Percentiles rank a stretch among this genome's conserved stretches.
Conservation (phyloP, 2,113 vertebrate genomes). For the Lepisosteus oculatus region DNA sequence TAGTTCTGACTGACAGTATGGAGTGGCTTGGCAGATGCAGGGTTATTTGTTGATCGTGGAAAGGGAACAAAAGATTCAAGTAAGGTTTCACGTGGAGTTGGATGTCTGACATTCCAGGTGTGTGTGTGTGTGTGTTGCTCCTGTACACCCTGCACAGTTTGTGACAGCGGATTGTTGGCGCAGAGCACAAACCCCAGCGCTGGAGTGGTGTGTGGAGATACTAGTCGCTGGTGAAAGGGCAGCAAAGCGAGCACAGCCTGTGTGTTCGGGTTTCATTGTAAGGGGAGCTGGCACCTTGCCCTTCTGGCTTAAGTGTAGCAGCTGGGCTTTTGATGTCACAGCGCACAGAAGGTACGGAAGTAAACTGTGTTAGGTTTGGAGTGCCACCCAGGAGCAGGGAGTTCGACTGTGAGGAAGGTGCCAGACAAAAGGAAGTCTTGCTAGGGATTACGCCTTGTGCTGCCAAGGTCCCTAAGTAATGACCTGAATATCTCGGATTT, state of each 20-base stretch:
- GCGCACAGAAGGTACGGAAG: not conserved
- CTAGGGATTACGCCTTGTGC: too few species aligned
- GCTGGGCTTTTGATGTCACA: not conserved
- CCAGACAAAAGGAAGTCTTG: too few species aligned
- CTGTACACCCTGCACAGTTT: not conserved
- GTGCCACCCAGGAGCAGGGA: too few species aligned
- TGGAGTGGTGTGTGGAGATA: not conserved
- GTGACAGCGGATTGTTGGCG: not conserved
- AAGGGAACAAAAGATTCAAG: not conserved
- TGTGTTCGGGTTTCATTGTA: not conserved
- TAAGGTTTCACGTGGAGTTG: not conserved
- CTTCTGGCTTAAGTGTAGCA: not conserved
- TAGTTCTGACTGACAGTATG: too few species aligned
- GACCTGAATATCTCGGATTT: too few species aligned
- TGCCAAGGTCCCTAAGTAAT: too few species aligned
- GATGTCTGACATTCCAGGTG: not conserved
- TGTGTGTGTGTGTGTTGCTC: not conserved
- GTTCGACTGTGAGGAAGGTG: too few species aligned
- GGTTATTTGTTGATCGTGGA: not conserved
- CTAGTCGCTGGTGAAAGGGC: not conserved
- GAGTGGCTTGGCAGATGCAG: too few species aligned
- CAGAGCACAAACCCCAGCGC: not conserved
- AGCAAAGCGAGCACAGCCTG: not conserved
- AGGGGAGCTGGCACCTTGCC: not conserved
- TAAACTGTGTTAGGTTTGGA: not conserved